Evolutionary conservation across 2,113 vertebrate species (phyloP), one percentile per base, ranked within the genome.

Genomic region (Pygoscelis antarcticus): DNA sequence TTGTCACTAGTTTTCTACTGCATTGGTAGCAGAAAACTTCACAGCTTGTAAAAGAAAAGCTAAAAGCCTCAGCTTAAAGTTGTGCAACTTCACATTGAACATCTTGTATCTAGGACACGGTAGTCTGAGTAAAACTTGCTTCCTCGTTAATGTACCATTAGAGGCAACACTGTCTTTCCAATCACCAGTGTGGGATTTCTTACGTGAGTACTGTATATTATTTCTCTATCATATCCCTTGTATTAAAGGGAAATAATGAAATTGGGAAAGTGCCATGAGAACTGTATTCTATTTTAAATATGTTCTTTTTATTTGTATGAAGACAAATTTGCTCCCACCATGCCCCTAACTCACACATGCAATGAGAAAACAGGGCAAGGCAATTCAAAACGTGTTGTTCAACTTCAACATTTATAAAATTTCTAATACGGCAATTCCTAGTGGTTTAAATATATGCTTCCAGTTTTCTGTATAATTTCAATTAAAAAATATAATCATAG

Each of bases 141-240:
- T 85, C 16, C 40, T 79, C 0, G 0, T 42, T 66, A 49, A 66
- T 15, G 16, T 25, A 3, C 17, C 2, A 0, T 69, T 85, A 34
- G 27, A 57, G 34, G 64, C 30, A 88, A 30, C 27, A 9, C 13
- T 23, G 5, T 32, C 27, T 83, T 89, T 77, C 30, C 8, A 13
- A 0, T 27, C 7, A n/a, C 13, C 11, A 54, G 29, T 11, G 8
- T 40, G n/a, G 16, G 23, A 47, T 78, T 89, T 93, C 23, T 51
- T 81, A 32, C 13, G 11, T 42, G 10, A 66, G 18, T n/a, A 51
- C 14, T n/a, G 10, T 38, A 6, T 27, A 7, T 54, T 54, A 27
- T 36, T 84, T 83, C 34, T 61, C 23, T 42, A 3, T 49, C 19
- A 23, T 54, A 32, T 32, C 11, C 3, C 12, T 32, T 78, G 9